Evolutionary conservation across 2,797 vertebrate genomes (phyloP).

Genomic region (Pogonophryne albipinna): DNA sequence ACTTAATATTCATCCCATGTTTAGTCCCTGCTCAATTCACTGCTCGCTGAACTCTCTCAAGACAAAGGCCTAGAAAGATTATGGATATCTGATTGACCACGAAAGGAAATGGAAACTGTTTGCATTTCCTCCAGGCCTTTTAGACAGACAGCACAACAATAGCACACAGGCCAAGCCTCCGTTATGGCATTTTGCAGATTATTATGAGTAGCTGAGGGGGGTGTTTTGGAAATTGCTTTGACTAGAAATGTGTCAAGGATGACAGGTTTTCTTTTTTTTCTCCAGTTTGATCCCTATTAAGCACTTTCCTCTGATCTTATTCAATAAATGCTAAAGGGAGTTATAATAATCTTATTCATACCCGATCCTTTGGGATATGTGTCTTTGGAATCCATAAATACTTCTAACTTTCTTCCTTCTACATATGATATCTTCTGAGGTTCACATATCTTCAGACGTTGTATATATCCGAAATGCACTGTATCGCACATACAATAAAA

Average conservation of each 20-base stretch:
- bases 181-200: constrained; percentile 78
- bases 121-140: constrained; percentile 58
- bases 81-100: constrained; percentile 58
- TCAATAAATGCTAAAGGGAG: constrained; percentile 81
- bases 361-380: constrained; percentile 73
- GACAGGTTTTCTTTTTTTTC: constrained; percentile 60
- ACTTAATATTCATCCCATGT: constrained; percentile 56
- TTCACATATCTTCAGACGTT: constrained; percentile 56
- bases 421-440: constrained; percentile 59
- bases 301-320: constrained; percentile 79
- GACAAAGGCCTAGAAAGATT: constrained; percentile 57
- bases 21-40: constrained; percentile 19
- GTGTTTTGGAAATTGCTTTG: constrained; percentile 74
- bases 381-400: constrained; percentile 78
- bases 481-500: constrained; percentile 69
- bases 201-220: constrained; percentile 70
- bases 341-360: constrained; percentile 79
- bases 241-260: constrained; percentile 79
- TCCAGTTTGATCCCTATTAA: constrained; percentile 79
- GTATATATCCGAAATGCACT: constrained; percentile 61
- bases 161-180: constrained; percentile 56
- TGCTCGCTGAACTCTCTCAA: constrained; percentile 44
- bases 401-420: constrained; percentile 65
- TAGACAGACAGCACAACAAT: constrained; percentile 57
- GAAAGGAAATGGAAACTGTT: constrained; percentile 66